Conservation (phyloP, 2,888 invertebrate genomes). For the Pseudococcus longispinus region DNA sequence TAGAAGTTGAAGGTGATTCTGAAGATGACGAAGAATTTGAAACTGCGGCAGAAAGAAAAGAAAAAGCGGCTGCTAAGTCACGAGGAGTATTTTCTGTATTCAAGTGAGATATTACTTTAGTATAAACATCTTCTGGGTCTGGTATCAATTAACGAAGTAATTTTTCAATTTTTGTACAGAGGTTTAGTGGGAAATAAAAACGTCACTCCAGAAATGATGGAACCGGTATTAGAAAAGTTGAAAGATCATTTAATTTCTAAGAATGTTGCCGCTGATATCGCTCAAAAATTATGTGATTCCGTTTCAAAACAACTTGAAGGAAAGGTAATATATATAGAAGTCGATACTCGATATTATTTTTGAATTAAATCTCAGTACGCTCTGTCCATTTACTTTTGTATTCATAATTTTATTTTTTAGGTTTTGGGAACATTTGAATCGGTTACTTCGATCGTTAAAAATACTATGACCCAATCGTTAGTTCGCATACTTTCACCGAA, state of each 20-base stretch:
- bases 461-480: slow-evolving; percentile 87
- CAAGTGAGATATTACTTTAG: slow-evolving; percentile 63
- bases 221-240: slow-evolving; percentile 88
- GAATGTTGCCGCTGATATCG: slow-evolving; percentile 97
- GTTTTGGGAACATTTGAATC: slow-evolving; percentile 94
- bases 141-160: neutral
- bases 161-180: slow-evolving; percentile 61
- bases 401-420: slow-evolving; percentile 61
- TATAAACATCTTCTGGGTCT: neutral
- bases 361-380: neutral
- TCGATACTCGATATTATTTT: neutral
- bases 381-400: neutral
- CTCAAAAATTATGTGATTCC: slow-evolving; percentile 91
- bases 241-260: slow-evolving; percentile 94
- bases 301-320: slow-evolving; percentile 90
- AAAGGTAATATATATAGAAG: slow-evolving; percentile 70
- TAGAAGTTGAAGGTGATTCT: slow-evolving; percentile 80
- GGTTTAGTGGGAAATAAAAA: slow-evolving; percentile 89
- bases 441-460: slow-evolving; percentile 85
- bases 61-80: slow-evolving; percentile 62
- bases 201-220: slow-evolving; percentile 79
- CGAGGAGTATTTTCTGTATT: slow-evolving; percentile 85
- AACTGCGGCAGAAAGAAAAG: slow-evolving; percentile 61
- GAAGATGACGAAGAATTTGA: slow-evolving; percentile 62
- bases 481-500: slow-evolving; percentile 94